Evolutionary conservation across 2,888 invertebrate species (phyloP), one percentile per base, ranked within the genome.

Genomic region (Oligia fasciuncula): DNA sequence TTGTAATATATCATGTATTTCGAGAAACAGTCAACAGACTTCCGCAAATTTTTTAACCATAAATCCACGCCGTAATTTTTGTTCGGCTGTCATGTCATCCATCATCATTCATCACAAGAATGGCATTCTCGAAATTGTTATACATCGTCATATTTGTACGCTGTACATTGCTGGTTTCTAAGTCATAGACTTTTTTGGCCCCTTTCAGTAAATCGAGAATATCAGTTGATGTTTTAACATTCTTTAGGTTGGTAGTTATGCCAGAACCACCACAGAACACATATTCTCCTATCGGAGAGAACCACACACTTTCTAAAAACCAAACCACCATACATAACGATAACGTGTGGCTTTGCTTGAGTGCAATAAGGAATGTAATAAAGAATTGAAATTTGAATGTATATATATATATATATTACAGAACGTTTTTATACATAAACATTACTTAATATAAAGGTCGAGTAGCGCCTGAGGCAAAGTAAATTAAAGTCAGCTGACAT

Each of bases 41-140:
- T 92, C 92, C 88, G 90, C 91, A 91, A 93, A 80, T 91, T 93
- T 92, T 93, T 93, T 94, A 94, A 92, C 94, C 94, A 94, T 94
- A 95, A 94, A 95, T 96, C 96, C 96, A 96, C 96, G 96, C 96
- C 95, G 95, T 94, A 96, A 94, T 94, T 96, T 95, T 95, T 93
- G 93, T 94, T 94, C 91, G 89, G 92, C 94, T 94, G 95, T 94
- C 95, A 89, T 89, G 88, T 91, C 92, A 94, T 92, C 91, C 91
- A 93, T 94, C 93, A 91, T 91, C 89, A 91, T 91, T 90, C 87
- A 88, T 90, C 90, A 91, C 87, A 83, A 70, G 88, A 83, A 85
- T 87, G 82, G 76, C 85, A 85, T 83, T 87, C 84, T 83, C 86
- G 86, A 83, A 85, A 80, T 77, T 74, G 80, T 76, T 80, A 74